A percentile compares a stretch with the other conserved stretches of the same genome.
phyloP scores from a whole-genome alignment of 2,888 invertebrate species.

The Lydus trimaculatus region DNA sequence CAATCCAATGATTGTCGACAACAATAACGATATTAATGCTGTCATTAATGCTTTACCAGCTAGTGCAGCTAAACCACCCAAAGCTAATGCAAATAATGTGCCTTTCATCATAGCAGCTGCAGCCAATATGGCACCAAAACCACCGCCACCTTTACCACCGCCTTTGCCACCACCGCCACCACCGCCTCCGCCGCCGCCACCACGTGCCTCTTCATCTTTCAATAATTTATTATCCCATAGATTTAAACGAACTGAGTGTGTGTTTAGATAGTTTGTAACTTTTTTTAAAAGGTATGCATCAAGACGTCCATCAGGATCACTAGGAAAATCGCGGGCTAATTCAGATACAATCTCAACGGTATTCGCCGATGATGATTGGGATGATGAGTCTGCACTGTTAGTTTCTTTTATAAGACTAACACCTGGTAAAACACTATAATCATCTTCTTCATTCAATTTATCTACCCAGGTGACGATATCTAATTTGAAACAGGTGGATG shows the following conservation, averaged over 20 bases:
- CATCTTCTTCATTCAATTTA: constrained; percentile 73
- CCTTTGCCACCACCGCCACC: constrained; percentile 51
- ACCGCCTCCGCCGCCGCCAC: constrained; percentile 51
- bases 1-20: constrained; percentile 79
- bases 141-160: constrained; percentile 62
- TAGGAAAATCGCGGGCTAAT: constrained; percentile 76
- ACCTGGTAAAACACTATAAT: constrained; percentile 75
- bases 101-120: constrained; percentile 71
- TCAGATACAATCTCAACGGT: constrained; percentile 77
- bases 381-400: constrained; percentile 55
- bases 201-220: constrained; percentile 60
- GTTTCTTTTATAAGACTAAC: constrained; percentile 74
- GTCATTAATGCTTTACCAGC: constrained; percentile 88
- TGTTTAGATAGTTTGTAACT: constrained; percentile 74
- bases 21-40: constrained; percentile 78
- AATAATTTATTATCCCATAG: constrained; percentile 68
- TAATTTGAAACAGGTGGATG: constrained; percentile 79
- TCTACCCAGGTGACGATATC: constrained; percentile 81
- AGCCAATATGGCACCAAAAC: constrained; percentile 57
- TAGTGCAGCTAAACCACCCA: constrained; percentile 76
- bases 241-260: constrained; percentile 76
- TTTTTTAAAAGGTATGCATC: constrained; percentile 79
- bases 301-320: constrained; percentile 77
- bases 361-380: constrained; percentile 48
- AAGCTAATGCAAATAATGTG: constrained; percentile 73